These are phyloP conservation scores for Osmoderma eremita DNA, from an alignment of 2,888 invertebrate species.

Conservation along the genomic window DNA sequence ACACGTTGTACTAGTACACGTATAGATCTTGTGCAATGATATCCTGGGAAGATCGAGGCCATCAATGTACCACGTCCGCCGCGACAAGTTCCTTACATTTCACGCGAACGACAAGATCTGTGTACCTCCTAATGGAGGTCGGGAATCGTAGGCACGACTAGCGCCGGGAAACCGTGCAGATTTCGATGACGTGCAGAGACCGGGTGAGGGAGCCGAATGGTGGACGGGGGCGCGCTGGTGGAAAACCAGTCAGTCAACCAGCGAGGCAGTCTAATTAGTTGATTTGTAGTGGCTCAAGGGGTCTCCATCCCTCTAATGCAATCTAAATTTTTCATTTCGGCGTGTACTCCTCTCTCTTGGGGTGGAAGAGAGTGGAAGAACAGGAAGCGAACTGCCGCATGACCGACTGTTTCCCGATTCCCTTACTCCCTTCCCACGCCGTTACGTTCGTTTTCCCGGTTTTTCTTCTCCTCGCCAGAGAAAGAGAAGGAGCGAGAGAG, in stretches of 20 bases:
- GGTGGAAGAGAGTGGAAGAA: constrained; percentile 38
- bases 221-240: constrained; percentile 44
- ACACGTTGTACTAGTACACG: constrained; percentile 1
- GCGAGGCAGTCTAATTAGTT: constrained; percentile 64
- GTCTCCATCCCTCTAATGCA: constrained; percentile 64
- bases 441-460: constrained; percentile 3
- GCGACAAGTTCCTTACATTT: neutral
- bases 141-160: constrained; percentile 12
- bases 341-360: constrained; percentile 46
- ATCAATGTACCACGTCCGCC: neutral
- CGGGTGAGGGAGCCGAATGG: neutral
- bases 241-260: constrained; percentile 57
- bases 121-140: no score
- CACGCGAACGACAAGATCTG: no score
- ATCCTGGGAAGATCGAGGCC: neutral
- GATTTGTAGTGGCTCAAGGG: constrained; percentile 66
- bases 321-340: constrained; percentile 66
- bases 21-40: constrained; percentile 11
- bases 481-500: no score
- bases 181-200: neutral
- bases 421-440: neutral
- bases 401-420: constrained; percentile 15
- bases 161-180: constrained; percentile 9
- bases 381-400: constrained; percentile 33
- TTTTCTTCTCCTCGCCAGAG: constrained; percentile 30